Conservation (phyloP, 2,113 vertebrate species). For the Jaculus jaculus region DNA sequence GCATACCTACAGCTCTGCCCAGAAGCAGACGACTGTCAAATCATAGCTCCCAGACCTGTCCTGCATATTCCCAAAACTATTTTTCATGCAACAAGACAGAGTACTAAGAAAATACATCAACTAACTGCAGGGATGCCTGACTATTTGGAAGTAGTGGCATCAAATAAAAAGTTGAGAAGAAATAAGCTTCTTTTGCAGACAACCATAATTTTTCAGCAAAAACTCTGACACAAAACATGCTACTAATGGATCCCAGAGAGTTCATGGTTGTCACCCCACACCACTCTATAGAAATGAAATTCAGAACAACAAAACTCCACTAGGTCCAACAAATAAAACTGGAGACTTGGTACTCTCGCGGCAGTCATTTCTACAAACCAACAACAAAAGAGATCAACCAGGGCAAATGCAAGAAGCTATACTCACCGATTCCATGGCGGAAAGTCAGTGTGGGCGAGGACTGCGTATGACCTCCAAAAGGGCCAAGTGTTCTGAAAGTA, state of each 20-base stretch:
- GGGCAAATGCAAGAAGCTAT: slow-evolving; percentile 3
- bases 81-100: neutral
- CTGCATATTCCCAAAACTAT: neutral
- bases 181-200: neutral
- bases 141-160: neutral
- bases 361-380: neutral
- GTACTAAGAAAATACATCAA: neutral
- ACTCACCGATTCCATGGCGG: slow-evolving; percentile 98
- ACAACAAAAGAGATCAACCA: neutral
- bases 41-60: neutral
- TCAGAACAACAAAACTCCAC: neutral
- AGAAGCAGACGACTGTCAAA: neutral
- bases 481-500: slow-evolving; percentile 88
- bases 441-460: slow-evolving; percentile 88
- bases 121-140: neutral
- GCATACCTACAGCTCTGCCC: neutral
- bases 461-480: slow-evolving; percentile 89
- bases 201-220: neutral
- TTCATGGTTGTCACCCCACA: neutral
- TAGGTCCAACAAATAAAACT: neutral
- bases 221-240: neutral
- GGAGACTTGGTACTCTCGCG: neutral
- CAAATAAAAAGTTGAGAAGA: neutral
- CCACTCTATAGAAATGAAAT: neutral
- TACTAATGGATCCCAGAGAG: neutral